A percentile compares a stretch with the other conserved stretches of the same genome.
These are phyloP conservation scores for Stomorhina lunata DNA, from an alignment of 2,888 invertebrate species.

Conservation along the genomic window DNA sequence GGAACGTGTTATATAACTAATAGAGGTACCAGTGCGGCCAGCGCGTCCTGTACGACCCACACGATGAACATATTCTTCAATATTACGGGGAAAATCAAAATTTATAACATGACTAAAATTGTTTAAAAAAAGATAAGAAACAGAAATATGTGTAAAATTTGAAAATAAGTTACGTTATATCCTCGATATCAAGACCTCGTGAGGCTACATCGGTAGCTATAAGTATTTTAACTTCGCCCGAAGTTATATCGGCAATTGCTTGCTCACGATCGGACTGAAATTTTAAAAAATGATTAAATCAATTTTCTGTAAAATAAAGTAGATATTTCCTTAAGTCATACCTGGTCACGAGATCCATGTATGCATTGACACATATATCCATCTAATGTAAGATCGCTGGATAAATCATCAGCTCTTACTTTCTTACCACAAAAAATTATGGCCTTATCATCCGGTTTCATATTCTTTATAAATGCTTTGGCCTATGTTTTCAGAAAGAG, in stretches of 20 bases:
- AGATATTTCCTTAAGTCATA: constrained; percentile 44
- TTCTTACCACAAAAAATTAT: constrained; percentile 96
- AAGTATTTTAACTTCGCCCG: constrained; percentile 89
- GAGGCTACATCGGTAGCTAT: constrained; percentile 98
- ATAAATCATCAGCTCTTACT: constrained; percentile 89
- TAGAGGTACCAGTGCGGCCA: constrained; percentile 90
- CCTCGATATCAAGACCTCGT: constrained; percentile 94
- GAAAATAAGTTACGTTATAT: constrained; percentile 83
- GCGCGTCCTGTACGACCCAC: constrained; percentile 98
- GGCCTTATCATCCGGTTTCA: constrained; percentile 89
- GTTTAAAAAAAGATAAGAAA: background rate
- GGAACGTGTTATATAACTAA: constrained; percentile 88
- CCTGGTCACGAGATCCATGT: constrained; percentile 93
- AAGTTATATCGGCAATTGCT: constrained; percentile 91
- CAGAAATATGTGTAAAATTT: background rate
- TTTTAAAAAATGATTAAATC: background rate
- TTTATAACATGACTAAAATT: constrained; percentile 87
- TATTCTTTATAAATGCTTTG: constrained; percentile 86
- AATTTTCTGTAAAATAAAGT: background rate
- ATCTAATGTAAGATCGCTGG: constrained; percentile 87
- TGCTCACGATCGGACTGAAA: constrained; percentile 85
- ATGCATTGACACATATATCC: constrained; percentile 88
- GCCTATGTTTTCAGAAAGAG: constrained; percentile 76
- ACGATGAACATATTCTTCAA: constrained; percentile 95
- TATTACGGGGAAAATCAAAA: constrained; percentile 95